Evolutionary conservation across 2,888 invertebrate genomes (phyloP).

Genomic region (Pterostichus madidus): DNA sequence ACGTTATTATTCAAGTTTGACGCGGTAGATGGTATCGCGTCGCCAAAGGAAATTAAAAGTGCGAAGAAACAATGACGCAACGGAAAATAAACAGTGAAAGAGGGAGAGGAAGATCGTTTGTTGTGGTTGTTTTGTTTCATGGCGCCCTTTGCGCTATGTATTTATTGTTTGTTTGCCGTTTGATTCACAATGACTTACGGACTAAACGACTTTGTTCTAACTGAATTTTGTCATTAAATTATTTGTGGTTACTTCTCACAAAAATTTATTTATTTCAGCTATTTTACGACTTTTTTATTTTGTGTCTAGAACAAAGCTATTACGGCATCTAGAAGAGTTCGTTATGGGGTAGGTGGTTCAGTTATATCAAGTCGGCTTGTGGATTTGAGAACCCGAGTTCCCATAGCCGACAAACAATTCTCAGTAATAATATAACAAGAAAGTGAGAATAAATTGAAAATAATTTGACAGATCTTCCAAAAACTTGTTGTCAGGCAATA

Average conservation of each 20-base stretch:
- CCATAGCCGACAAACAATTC: too few relatives aligned
- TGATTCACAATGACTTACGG: not conserved
- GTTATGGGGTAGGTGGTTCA: too few relatives aligned
- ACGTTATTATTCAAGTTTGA: conserved; percentile 48
- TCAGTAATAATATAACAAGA: too few relatives aligned
- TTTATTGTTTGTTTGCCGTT: conserved; percentile 29
- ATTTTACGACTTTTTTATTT: too few relatives aligned
- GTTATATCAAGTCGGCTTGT: too few relatives aligned
- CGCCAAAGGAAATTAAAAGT: conserved; percentile 41
- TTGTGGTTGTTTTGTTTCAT: conserved; percentile 41
- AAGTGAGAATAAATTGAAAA: too few relatives aligned
- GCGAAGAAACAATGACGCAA: conserved; percentile 43
- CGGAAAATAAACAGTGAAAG: conserved; percentile 28
- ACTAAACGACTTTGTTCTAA: conserved; percentile 16
- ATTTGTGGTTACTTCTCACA: conserved; percentile 7
- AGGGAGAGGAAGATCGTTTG: not conserved
- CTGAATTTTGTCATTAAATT: conserved; percentile 32
- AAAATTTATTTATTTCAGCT: too few relatives aligned
- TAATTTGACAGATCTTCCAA: too few relatives aligned
- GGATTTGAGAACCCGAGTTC: too few relatives aligned
- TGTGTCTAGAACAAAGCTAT: too few relatives aligned
- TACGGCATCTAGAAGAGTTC: too few relatives aligned
- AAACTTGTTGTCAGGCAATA: too few relatives aligned
- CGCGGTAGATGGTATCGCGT: conserved; percentile 26
- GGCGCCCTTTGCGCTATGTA: conserved; percentile 24